A percentile compares a stretch with the other conserved stretches of the same genome.
These are phyloP conservation scores for Trisateles emortualis DNA, from an alignment of 2,888 invertebrate genomes.

Conservation along the genomic window DNA sequence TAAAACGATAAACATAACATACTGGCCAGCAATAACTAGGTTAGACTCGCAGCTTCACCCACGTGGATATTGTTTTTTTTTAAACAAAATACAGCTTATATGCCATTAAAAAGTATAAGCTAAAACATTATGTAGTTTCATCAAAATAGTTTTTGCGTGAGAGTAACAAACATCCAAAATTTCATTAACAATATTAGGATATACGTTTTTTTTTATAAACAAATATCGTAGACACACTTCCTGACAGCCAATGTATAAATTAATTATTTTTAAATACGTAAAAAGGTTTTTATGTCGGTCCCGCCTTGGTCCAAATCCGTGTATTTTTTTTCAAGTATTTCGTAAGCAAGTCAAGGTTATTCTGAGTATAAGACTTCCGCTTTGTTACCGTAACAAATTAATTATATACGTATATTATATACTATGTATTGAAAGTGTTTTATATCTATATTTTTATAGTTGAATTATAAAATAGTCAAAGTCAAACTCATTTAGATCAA, in stretches of 20 bases:
- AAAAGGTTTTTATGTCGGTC: conserved; percentile 33
- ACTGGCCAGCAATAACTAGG: neutral
- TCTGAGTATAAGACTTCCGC: conserved; percentile 40
- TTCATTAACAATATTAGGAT: too few species aligned
- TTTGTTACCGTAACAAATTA: conserved; percentile 41
- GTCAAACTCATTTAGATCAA: too few species aligned
- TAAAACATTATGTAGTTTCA: too few species aligned
- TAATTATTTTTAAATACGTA: conserved; percentile 33
- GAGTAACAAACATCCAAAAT: too few species aligned
- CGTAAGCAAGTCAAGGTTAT: conserved; percentile 33
- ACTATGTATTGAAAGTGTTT: neutral
- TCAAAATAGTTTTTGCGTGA: too few species aligned
- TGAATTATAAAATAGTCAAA: too few species aligned
- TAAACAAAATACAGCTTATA: too few species aligned
- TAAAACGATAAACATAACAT: conserved; percentile 4
- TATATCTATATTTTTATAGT: too few species aligned
- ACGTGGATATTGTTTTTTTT: neutral
- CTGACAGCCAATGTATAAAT: conserved; percentile 25
- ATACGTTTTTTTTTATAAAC: conserved; percentile 10
- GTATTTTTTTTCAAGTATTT: conserved; percentile 28
- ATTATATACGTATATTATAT: conserved; percentile 29
- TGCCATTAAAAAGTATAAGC: too few species aligned
- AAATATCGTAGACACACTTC: conserved; percentile 26
- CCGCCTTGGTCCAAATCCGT: conserved; percentile 32
- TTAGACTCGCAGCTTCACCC: too few species aligned